Evolutionary conservation across 2,797 vertebrate genomes (phyloP), one percentile per base, ranked within the genome.

Genomic region (Chromis chromis): DNA sequence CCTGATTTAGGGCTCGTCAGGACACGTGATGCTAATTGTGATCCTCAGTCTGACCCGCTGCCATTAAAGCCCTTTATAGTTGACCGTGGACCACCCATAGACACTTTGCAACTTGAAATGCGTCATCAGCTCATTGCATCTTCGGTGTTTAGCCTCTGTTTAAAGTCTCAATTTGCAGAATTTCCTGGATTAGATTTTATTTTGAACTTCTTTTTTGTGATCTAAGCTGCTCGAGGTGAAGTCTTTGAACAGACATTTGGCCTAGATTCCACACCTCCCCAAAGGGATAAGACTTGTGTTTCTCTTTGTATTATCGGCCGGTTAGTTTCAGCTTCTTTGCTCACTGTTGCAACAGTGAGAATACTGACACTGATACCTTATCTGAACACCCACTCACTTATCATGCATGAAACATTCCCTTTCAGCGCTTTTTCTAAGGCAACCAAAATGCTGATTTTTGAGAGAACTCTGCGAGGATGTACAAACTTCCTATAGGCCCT

Each of bases 41-140:
- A 78, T 48, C 74, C 22, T 55, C 8, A 0, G 16, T 65, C 55
- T 77, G 50, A 75, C 49, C 65, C 33, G 70, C 59, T 77, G 64
- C 36, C 58, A 85, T 88, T 79, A 74, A 31, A 25, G 65, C 70
- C 22, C 73, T 73, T 70, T 57, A 27, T 69, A 42, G 22, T 28
- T 49, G 42, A 60, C 24, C 44, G 17, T 17, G 59, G 75, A 88
- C 84, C 83, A 88, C 81, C 73, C 78, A 2, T 62, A 68, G 33
- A 70, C 44, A 27, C 22, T 46, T 1, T 31, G 33, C 50, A 54
- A 39, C 64, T 17, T 31, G 14, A 82, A 46, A 48, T 19, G 31
- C 56, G 24, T 46, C 65, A 46, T 12, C 46, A 24, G 1, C 12
- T 66, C 33, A 3, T 3, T 31, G n/a, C 4, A 11, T 61, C 64